Percentiles rank a stretch among this genome's conserved stretches.
Evolutionary conservation across 2,888 invertebrate species (phyloP).

Genomic region (Eristalis arbustorum): DNA sequence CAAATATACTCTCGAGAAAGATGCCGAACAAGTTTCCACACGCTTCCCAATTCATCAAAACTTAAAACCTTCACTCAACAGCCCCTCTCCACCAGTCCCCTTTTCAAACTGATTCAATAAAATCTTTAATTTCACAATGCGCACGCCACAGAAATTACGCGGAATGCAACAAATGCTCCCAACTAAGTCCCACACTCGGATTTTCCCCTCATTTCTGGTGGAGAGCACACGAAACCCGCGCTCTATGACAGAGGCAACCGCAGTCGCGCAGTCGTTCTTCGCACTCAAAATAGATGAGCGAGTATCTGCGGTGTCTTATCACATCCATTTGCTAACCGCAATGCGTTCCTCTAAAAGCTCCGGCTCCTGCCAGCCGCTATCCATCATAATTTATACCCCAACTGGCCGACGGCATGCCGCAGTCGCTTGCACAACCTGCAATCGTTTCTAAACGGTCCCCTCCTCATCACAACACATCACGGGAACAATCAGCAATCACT

Average conservation of each 20-base stretch:
- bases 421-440: slow-evolving; percentile 21
- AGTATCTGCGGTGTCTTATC: slow-evolving; percentile 53
- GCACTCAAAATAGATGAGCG: slow-evolving; percentile 31
- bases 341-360: slow-evolving; percentile 7
- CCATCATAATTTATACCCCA: slow-evolving; percentile 27
- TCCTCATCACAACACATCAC: slow-evolving; percentile 35
- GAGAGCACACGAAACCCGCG: background rate
- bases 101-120: too few relatives aligned
- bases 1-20: too few relatives aligned
- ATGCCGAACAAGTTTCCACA: too few relatives aligned
- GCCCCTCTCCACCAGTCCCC: too few relatives aligned
- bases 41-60: too few relatives aligned
- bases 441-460: slow-evolving; percentile 37
- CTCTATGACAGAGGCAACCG: background rate
- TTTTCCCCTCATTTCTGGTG: background rate
- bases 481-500: slow-evolving; percentile 60
- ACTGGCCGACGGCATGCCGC: background rate
- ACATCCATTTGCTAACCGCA: slow-evolving; percentile 53
- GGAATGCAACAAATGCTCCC: background rate
- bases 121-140: too few relatives aligned
- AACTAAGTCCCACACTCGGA: background rate
- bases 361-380: slow-evolving; percentile 19
- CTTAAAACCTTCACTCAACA: too few relatives aligned
- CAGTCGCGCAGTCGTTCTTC: background rate
- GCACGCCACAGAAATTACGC: too few relatives aligned